Evolutionary conservation across 1,140 invertebrate species (phyloP), one percentile per base, ranked within the genome.

Genomic region (Zeugodacus cucurbitae): DNA sequence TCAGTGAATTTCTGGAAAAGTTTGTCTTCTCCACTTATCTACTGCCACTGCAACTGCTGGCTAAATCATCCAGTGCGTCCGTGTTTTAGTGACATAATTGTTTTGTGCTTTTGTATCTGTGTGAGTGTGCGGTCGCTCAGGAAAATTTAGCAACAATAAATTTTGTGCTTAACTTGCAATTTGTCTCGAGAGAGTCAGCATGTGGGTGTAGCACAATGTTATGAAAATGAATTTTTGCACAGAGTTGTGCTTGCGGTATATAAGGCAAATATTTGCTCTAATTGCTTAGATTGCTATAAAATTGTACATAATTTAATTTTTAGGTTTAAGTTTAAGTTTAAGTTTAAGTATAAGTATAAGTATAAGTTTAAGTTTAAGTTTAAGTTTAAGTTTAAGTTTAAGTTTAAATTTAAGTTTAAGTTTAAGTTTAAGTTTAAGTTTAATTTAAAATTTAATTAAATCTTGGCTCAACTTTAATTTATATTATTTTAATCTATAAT

Each of bases 111-210:
- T 26, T 59, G 58, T 37, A 14, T 17, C 3, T 32, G 29, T 67
- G 17, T 32, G 5, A 8, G 34, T 70, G 29, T 41, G 6, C 3
- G 32, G 67, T 22, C 34, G 29, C 20, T 37, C 34, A 17, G 67
- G 32, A 74, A 74, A 74, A 74, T 74, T 74, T 74, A 41, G 22
- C 67, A 37, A 37, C 20, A 74, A 74, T 74, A 74, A 74, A 74
- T 74, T 74, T 37, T 74, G 20, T 14, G 67, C 67, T 74, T 74
- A 74, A 74, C 67, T 74, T 74, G 67, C 67, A 74, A 74, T 74
- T 74, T 74, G 67, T 20, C 67, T 74, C 67, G 34, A 37, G 32
- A 74, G 29, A 74, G 67, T 3, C 26, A 20, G 17, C 41, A 22
- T 37, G 17, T 17, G 37, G 34, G 34, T 7, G 20, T 14, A 37